Evolutionary conservation across 2,888 invertebrate species (phyloP).

Genomic region (Fabriciana adippe): DNA sequence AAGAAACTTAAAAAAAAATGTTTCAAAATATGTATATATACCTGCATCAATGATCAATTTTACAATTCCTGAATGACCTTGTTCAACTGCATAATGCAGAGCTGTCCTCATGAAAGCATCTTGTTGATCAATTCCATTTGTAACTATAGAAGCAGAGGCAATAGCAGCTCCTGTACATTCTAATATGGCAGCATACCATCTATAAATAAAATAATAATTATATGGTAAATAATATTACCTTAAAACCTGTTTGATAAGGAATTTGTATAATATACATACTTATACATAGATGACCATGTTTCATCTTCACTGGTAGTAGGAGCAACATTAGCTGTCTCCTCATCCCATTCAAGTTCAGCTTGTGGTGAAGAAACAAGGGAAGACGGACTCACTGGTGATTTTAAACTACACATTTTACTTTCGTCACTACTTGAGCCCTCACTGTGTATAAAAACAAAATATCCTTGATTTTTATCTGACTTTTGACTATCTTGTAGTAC

Average conservation of each 20-base stretch:
- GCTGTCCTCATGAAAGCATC: constrained; percentile 86
- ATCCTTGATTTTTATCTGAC: constrained; percentile 61
- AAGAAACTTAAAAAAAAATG: background rate
- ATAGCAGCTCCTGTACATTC: constrained; percentile 84
- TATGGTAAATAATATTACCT: background rate
- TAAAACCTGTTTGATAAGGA: too few relatives aligned
- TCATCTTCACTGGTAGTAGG: constrained; percentile 79
- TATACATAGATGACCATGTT: constrained; percentile 78
- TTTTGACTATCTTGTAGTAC: constrained; percentile 44
- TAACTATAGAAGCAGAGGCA: constrained; percentile 69
- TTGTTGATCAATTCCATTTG: constrained; percentile 82
- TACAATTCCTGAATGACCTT: constrained; percentile 84
- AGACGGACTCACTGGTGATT: constrained; percentile 55
- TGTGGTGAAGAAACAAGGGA: constrained; percentile 62
- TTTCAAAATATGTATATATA: constrained; percentile 47
- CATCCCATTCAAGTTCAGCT: constrained; percentile 88
- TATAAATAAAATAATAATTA: constrained; percentile 52
- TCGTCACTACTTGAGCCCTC: constrained; percentile 73
- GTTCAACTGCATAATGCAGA: constrained; percentile 88
- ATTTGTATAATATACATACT: constrained; percentile 51
- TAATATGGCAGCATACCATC: constrained; percentile 89
- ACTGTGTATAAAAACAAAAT: constrained; percentile 69
- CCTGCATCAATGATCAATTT: constrained; percentile 84
- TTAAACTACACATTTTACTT: constrained; percentile 53
- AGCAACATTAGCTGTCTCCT: constrained; percentile 84